Conservation (phyloP, 2,888 invertebrate genomes). For the Lasioglossum pauxillum region DNA sequence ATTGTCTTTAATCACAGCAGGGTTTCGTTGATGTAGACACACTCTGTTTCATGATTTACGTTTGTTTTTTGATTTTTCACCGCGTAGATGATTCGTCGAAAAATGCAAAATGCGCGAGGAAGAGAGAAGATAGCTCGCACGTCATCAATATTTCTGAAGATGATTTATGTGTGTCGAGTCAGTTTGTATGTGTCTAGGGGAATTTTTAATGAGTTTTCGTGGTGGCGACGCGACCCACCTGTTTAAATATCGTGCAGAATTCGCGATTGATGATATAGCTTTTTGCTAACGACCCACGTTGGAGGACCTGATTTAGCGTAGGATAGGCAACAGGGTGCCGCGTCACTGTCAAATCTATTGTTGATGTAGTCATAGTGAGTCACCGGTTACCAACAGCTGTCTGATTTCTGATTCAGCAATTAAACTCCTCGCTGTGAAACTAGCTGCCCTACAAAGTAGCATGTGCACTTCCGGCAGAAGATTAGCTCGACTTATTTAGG, state of each 20-base stretch:
- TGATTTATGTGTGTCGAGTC: neutral
- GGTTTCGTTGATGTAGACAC: too few relatives aligned
- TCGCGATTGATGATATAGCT: neutral
- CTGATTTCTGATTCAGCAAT: slow-evolving; percentile 67
- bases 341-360: neutral
- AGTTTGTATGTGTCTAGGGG: too few relatives aligned
- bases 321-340: neutral
- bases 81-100: neutral
- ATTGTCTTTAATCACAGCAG: too few relatives aligned
- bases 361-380: slow-evolving; percentile 55
- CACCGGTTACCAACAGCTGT: slow-evolving; percentile 49
- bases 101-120: neutral
- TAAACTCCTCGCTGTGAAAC: slow-evolving; percentile 49
- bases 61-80: too few relatives aligned
- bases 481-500: slow-evolving; percentile 16
- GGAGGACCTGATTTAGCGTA: neutral
- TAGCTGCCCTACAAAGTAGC: slow-evolving; percentile 17
- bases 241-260: neutral
- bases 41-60: too few relatives aligned
- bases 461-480: slow-evolving; percentile 41
- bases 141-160: neutral
- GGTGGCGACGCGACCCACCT: neutral
- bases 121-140: neutral
- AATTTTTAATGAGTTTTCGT: neutral
- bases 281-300: neutral